Base-by-base conservation (phyloP, 2,888 invertebrate genomes). In the Carpatolechia fugitivella region DNA sequence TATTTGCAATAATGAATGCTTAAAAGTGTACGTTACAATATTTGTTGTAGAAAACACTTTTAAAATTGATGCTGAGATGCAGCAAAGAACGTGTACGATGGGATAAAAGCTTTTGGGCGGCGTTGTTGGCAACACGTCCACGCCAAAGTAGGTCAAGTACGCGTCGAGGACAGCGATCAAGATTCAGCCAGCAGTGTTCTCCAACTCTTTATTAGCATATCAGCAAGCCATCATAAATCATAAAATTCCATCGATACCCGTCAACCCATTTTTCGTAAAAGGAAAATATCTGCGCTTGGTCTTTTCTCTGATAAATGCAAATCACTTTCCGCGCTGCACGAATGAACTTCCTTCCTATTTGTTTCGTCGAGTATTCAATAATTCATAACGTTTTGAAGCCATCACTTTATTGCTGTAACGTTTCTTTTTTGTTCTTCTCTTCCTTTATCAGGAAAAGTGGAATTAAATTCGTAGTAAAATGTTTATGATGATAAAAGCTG, bases 101-200 rank as follows among this genome's bases (percentile, higher is more conserved):
- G 44, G 29, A 44, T 20, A 44, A 44, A 33, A 49, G 20, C 49
- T 49, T 35, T 35, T 60, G 68, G 6, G 64, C 61, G 66, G 60
- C 62, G 66, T 66, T 73, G 69, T 75, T 76, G 70, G 73, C 73
- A 73, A 78, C 77, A 75, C 71, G 72, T 72, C 66, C 63, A 62
- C 65, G 67, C 64, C 75, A 86, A 56, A 82, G 72, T 86, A 66
- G 87, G 88, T 87, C 85, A 87, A 86, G 85, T 76, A 82, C 76
- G 71, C 67, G 74, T 66, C 73, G 81, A 84, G 83, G 84, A 79
- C 80, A 75, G 66, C 67, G 63, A 69, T 70, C 67, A 65, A 69
- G 68, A n/a, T n/a, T n/a, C 62, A 65, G 55, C 59, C 65, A 63
- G 64, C 65, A 66, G 70, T 51, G 58, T 56, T 51, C 54, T 74